Percentiles rank a stretch among this genome's conserved stretches.
Evolutionary conservation across 2,888 invertebrate species (phyloP).

Genomic region (Meandrusa payeni): DNA sequence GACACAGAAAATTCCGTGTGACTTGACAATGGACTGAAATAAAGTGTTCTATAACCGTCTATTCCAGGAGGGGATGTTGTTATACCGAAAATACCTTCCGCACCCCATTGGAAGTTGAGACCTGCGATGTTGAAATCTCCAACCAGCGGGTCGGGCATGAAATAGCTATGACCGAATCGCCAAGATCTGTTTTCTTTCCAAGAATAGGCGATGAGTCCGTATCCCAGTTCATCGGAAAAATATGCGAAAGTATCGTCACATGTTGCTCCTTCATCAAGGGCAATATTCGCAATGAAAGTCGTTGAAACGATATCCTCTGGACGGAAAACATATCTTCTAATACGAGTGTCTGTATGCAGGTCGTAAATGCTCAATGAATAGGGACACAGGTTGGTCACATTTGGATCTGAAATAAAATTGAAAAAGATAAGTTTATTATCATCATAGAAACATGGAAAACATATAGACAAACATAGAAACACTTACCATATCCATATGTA

Average conservation of each 20-base stretch:
- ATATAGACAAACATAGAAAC: too few relatives aligned
- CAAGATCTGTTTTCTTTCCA: conserved; percentile 89
- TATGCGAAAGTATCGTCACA: conserved; percentile 91
- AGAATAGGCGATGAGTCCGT: conserved; percentile 90
- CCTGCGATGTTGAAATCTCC: conserved; percentile 90
- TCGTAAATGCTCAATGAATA: conserved; percentile 90
- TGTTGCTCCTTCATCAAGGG: conserved; percentile 86
- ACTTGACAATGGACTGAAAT: conserved; percentile 90
- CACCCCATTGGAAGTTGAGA: conserved; percentile 91
- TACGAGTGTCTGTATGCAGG: conserved; percentile 85
- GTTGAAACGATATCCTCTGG: conserved; percentile 87
- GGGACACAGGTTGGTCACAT: conserved; percentile 86
- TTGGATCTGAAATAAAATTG: conserved; percentile 54
- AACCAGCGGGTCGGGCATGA: conserved; percentile 89
- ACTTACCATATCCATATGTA: conserved; percentile 87
- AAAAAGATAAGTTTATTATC: neutral
- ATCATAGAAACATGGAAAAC: too few relatives aligned
- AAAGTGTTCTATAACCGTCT: conserved; percentile 86
- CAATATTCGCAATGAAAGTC: conserved; percentile 93
- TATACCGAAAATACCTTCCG: conserved; percentile 91
- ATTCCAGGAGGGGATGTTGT: conserved; percentile 83
- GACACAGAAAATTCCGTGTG: conserved; percentile 90
- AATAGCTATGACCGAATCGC: conserved; percentile 89
- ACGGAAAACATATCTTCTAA: conserved; percentile 85
- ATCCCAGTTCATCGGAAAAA: conserved; percentile 90